phyloP scores from a whole-genome alignment of 1,140 invertebrate genomes.

The Glossosoma conforme region DNA sequence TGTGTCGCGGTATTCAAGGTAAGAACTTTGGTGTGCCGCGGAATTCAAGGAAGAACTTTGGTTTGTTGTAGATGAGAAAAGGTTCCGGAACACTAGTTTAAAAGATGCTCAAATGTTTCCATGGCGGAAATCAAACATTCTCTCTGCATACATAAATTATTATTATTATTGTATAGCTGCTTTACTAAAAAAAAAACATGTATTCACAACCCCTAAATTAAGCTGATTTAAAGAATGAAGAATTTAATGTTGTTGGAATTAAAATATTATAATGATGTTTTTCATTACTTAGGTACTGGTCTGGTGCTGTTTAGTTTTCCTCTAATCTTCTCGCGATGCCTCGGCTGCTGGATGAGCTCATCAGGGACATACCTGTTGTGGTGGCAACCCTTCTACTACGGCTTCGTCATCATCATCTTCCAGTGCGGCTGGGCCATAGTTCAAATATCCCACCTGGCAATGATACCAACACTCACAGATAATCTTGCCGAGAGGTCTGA shows the following conservation, averaged over 20 bases:
- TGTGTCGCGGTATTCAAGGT: too few relatives aligned
- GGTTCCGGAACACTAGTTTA: too few relatives aligned
- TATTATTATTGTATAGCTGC: too few relatives aligned
- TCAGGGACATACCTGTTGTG: slow-evolving; percentile 40
- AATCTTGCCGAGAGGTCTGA: slow-evolving; percentile 64
- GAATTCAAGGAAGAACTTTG: too few relatives aligned
- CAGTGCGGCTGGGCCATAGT: slow-evolving; percentile 88
- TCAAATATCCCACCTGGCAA: slow-evolving; percentile 86
- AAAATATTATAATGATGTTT: slow-evolving; percentile 7
- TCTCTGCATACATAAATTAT: neutral
- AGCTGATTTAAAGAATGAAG: too few relatives aligned
- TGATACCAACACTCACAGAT: slow-evolving; percentile 75
- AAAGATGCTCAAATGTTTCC: too few relatives aligned
- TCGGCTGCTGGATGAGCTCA: slow-evolving; percentile 46
- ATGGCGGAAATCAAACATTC: too few relatives aligned
- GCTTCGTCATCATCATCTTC: slow-evolving; percentile 74
- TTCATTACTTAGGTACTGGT: slow-evolving; percentile 52
- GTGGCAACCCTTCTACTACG: slow-evolving; percentile 67
- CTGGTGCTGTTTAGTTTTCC: slow-evolving; percentile 68
- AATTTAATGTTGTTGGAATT: neutral
- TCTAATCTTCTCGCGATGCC: slow-evolving; percentile 72
- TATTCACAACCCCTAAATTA: too few relatives aligned
- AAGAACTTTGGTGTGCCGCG: too few relatives aligned
- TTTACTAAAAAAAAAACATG: too few relatives aligned
- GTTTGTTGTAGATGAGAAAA: too few relatives aligned